Conservation (phyloP, 2,113 vertebrate species). For the Hystrix brachyura region DNA sequence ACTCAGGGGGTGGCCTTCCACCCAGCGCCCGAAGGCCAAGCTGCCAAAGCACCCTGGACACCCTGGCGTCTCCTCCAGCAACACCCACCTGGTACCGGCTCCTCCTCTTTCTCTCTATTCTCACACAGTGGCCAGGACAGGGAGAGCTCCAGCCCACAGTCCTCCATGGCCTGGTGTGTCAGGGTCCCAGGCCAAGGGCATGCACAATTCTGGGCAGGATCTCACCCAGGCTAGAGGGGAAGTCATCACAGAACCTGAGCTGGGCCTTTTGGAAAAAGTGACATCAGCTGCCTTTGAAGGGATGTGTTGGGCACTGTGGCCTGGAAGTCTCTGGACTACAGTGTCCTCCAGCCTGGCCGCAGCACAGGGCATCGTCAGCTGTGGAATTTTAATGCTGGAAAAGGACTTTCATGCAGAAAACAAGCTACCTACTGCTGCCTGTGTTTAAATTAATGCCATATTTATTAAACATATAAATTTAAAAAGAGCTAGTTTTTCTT, state of each 20-base stretch:
- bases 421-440: slow-evolving; percentile 39
- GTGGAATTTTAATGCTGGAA: neutral
- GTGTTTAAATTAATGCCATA: slow-evolving; percentile 67
- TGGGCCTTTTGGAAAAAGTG: neutral
- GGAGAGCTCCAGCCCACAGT: neutral
- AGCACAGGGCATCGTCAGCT: rapidly evolving
- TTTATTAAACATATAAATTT: slow-evolving; percentile 77
- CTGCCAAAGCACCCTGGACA: neutral
- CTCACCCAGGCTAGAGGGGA: neutral
- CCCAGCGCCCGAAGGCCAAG: neutral
- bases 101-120: neutral
- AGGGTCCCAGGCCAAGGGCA: neutral
- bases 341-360: neutral
- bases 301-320: neutral
- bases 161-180: neutral
- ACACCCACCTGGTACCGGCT: no score
- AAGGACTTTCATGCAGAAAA: neutral
- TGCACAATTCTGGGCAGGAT: rapidly evolving
- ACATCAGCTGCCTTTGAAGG: neutral
- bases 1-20: neutral
- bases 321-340: neutral
- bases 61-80: neutral
- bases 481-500: slow-evolving; percentile 54
- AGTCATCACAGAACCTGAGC: neutral
- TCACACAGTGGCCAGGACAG: neutral